These are phyloP conservation scores for Ictalurus furcatus DNA, from an alignment of 2,113 vertebrate genomes.

Conservation along the genomic window DNA sequence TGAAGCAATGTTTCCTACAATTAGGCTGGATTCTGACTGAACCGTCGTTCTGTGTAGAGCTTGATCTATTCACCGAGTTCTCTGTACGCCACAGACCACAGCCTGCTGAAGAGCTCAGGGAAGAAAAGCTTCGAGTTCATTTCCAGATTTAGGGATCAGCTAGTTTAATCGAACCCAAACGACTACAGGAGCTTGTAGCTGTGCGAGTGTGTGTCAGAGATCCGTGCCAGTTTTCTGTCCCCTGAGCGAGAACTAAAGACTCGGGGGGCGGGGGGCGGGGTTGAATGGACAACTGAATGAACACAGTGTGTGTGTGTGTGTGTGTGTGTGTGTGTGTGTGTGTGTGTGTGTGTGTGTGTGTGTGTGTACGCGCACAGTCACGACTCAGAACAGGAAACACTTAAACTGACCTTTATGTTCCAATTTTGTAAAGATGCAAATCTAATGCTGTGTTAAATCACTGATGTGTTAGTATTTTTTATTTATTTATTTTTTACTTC, in stretches of 20 bases:
- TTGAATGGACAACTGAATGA: not conserved
- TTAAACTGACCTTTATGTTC: not conserved
- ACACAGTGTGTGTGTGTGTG: not conserved
- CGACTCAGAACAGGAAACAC: not conserved
- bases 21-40: not conserved
- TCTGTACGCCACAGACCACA: not conserved
- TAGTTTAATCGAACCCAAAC: not conserved
- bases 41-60: not conserved
- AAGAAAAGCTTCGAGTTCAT: not conserved
- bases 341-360: not conserved
- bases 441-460: not conserved
- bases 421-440: not conserved
- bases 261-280: too few relatives aligned
- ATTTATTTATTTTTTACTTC: too few relatives aligned
- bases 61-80: not conserved
- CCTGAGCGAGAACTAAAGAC: not conserved
- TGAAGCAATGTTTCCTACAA: not conserved
- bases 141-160: conserved; percentile 4
- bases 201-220: not conserved
- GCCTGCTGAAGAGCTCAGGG: not conserved
- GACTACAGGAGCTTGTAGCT: not conserved
- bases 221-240: not conserved
- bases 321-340: not conserved
- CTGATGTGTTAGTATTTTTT: not conserved
- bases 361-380: not conserved